Evolutionary conservation across 30 jellyfish, hydroid and myxozoan species (phyloP).

Genomic region (Nemopilema nomurai): DNA sequence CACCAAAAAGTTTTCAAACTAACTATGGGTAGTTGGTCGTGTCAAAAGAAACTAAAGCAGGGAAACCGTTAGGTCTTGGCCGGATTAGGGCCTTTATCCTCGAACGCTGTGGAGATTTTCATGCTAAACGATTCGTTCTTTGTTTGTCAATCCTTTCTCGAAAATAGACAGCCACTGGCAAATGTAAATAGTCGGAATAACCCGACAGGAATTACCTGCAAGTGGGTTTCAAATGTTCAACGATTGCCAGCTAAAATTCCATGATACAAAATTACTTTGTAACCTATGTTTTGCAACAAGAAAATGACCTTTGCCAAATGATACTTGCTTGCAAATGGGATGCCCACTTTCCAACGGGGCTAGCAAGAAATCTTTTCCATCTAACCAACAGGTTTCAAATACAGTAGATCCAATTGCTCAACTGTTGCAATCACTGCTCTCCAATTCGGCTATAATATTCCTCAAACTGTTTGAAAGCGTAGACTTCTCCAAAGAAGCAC

Average conservation of each 20-base stretch:
- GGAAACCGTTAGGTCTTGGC: not conserved
- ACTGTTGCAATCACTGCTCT: constrained; percentile 9
- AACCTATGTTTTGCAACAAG: not conserved
- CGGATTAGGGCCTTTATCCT: not conserved
- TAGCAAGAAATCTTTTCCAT: not conserved
- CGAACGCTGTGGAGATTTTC: not conserved
- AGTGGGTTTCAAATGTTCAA: not conserved
- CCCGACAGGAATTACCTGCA: not conserved
- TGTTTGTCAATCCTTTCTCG: not conserved
- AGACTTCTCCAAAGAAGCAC: constrained; percentile 49
- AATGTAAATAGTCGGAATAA: not conserved
- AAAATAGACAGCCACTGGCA: not conserved
- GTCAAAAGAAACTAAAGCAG: not conserved
- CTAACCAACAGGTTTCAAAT: not conserved
- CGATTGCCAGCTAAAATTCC: not conserved
- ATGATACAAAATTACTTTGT: not conserved
- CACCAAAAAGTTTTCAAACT: not conserved
- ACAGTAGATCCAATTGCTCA: not conserved
- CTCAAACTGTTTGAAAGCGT: constrained; percentile 53
- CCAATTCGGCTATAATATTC: constrained; percentile 62
- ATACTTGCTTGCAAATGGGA: not conserved
- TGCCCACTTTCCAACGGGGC: not conserved
- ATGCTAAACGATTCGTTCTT: not conserved
- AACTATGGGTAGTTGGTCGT: not conserved
- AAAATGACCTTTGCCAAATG: not conserved